These are phyloP conservation scores for Sebastes jordani DNA, from an alignment of 2,797 vertebrate genomes.

Conservation along the genomic window DNA sequence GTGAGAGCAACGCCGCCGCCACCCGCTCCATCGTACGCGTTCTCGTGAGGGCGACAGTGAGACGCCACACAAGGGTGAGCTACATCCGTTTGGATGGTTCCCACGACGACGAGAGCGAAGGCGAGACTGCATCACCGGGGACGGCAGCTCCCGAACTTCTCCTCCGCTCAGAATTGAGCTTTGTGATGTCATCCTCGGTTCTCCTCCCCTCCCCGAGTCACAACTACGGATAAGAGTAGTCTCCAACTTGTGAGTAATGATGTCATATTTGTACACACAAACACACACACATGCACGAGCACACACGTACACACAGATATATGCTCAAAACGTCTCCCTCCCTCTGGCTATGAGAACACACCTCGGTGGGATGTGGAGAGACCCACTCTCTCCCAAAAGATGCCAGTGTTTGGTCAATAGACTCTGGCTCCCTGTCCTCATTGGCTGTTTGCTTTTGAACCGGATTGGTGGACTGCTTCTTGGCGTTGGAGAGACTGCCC, in stretches of 20 bases:
- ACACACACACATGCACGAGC: constrained; percentile 40
- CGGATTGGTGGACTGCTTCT: constrained; percentile 70
- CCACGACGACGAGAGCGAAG: constrained; percentile 73
- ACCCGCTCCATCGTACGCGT: constrained; percentile 78
- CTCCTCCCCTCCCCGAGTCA: constrained; percentile 82
- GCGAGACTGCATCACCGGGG: constrained; percentile 65
- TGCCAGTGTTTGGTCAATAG: constrained; percentile 59
- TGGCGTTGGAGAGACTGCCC: constrained; percentile 66
- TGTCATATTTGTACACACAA: constrained; percentile 84
- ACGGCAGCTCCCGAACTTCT: constrained; percentile 76
- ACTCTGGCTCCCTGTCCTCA: constrained; percentile 62
- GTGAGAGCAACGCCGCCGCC: constrained; percentile 60
- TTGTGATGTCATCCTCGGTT: constrained; percentile 86
- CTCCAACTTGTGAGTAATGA: constrained; percentile 87
- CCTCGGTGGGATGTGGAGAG: constrained; percentile 60
- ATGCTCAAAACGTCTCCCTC: constrained; percentile 81
- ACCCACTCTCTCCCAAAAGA: constrained; percentile 58
- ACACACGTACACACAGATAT: constrained; percentile 51
- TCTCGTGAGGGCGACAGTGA: constrained; percentile 81
- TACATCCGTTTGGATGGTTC: constrained; percentile 78
- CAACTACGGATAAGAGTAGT: constrained; percentile 82
- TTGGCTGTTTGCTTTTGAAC: constrained; percentile 73
- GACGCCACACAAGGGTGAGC: constrained; percentile 82
- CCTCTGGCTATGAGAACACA: constrained; percentile 79
- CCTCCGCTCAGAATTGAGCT: constrained; percentile 84